Percentiles rank a stretch among this genome's conserved stretches.
Conservation (phyloP, 2,113 vertebrate species). For the Chionomys nivalis region DNA sequence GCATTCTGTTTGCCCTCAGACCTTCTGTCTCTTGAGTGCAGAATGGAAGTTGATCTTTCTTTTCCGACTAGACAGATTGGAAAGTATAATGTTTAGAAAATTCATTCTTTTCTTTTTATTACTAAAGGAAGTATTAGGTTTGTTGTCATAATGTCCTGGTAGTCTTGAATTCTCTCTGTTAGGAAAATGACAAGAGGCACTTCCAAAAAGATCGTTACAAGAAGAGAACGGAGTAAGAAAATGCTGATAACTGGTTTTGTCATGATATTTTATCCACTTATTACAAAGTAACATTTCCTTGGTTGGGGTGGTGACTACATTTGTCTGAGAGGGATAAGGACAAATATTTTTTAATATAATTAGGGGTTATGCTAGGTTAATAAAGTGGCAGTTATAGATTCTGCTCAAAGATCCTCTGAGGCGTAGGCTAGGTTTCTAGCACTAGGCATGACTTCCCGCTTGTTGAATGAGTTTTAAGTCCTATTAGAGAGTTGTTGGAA, state of each 20-base stretch:
- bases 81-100: background rate
- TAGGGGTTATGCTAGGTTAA: background rate
- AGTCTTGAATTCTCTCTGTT: background rate
- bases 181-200: conserved; percentile 34
- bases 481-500: background rate
- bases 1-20: background rate
- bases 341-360: background rate
- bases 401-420: background rate
- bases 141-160: background rate
- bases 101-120: background rate
- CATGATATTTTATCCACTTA: background rate
- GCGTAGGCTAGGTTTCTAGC: background rate
- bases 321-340: background rate
- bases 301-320: background rate
- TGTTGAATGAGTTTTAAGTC: background rate
- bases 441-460: background rate
- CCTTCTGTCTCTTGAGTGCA: background rate
- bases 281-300: background rate
- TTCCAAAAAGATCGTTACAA: background rate
- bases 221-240: background rate
- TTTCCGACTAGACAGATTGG: background rate
- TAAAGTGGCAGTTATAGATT: background rate
- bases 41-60: background rate
- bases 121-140: background rate
- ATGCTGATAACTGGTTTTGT: background rate